Conservation (phyloP, 2,113 vertebrate species). For the Calyptommatus sinebrachiatus region DNA sequence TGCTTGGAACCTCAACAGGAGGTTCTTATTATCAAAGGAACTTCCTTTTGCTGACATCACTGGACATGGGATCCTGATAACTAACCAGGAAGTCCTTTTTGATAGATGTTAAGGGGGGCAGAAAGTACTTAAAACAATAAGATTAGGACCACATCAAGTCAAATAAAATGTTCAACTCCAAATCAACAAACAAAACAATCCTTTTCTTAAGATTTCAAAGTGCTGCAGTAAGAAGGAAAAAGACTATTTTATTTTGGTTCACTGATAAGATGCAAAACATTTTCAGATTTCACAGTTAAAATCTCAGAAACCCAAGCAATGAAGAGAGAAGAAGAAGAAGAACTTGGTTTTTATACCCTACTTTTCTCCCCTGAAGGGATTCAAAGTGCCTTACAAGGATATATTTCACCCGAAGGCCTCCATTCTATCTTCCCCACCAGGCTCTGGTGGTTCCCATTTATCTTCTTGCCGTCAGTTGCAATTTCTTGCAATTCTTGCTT, state of each 20-base stretch:
- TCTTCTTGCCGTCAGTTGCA: too few species aligned
- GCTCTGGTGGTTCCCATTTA: too few species aligned
- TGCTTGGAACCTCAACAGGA: background rate
- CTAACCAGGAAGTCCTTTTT: background rate
- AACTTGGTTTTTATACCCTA: too few species aligned
- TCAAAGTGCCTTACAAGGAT: too few species aligned
- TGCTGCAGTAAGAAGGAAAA: background rate
- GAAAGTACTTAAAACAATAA: background rate
- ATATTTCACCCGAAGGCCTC: too few species aligned
- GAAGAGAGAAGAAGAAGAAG: too few species aligned
- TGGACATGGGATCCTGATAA: background rate
- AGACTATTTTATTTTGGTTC: background rate
- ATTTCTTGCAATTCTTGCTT: too few species aligned
- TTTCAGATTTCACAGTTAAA: background rate
- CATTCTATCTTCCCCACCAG: too few species aligned
- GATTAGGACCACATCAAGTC: background rate
- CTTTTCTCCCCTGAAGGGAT: too few species aligned
- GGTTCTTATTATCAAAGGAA: background rate
- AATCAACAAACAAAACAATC: conserved; percentile 15
- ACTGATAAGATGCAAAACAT: background rate
- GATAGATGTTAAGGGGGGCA: background rate
- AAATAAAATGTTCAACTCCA: background rate
- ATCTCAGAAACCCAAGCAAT: background rate
- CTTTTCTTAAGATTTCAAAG: background rate
- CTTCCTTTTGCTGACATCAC: background rate